Conservation (phyloP, 2,797 vertebrate genomes). For the Holocentrus rufus region DNA sequence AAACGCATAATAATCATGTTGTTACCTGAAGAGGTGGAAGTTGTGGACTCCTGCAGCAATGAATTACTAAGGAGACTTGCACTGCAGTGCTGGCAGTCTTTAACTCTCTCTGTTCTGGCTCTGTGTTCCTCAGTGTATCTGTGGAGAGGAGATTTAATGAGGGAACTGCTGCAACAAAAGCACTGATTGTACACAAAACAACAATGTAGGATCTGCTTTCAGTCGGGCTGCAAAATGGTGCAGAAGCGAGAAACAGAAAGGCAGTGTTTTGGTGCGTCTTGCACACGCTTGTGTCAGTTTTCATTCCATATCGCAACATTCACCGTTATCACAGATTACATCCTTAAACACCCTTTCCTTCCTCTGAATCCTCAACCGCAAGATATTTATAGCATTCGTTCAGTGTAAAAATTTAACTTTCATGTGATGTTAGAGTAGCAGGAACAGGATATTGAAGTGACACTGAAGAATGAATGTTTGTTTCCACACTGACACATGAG, state of each 20-base stretch:
- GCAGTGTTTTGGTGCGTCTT: neutral
- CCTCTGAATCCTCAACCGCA: conserved; percentile 32
- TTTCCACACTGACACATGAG: conserved; percentile 1
- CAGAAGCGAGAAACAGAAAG: neutral
- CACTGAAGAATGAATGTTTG: neutral
- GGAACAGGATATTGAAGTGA: neutral
- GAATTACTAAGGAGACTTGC: conserved; percentile 47
- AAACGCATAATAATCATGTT: neutral
- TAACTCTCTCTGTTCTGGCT: conserved; percentile 31
- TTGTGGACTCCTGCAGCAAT: conserved; percentile 53
- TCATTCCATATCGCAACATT: neutral
- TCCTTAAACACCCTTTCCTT: conserved; percentile 41
- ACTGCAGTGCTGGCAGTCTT: conserved; percentile 64
- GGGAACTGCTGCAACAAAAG: neutral
- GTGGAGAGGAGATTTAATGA: conserved; percentile 37
- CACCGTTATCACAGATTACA: conserved; percentile 26
- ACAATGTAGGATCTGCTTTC: neutral
- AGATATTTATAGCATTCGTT: conserved; percentile 20
- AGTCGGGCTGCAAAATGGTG: neutral
- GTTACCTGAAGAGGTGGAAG: conserved; percentile 67
- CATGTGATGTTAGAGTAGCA: neutral
- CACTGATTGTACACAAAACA: neutral
- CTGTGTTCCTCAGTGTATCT: conserved; percentile 52
- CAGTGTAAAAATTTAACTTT: conserved; percentile 2
- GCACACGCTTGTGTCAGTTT: neutral